These are phyloP conservation scores for Pentamera pediparva DNA, from an alignment of 53 echinoderm and acorn worm genomes.

Conservation along the genomic window DNA sequence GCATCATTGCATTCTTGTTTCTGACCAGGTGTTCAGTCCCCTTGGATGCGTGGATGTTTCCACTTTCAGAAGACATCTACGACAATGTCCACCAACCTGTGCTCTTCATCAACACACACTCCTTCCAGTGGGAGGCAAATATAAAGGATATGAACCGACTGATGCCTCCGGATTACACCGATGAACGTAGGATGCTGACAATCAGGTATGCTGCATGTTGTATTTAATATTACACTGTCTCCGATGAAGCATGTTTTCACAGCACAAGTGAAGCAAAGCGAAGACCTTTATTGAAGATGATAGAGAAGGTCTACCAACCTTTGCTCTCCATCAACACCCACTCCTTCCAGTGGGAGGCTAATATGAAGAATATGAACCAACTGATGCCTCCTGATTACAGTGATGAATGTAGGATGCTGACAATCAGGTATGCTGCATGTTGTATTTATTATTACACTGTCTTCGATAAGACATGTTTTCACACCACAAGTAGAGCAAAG, in stretches of 20 bases:
- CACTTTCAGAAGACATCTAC: slow-evolving; percentile 37
- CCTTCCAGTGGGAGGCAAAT: slow-evolving; percentile 79
- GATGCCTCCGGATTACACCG: slow-evolving; percentile 53
- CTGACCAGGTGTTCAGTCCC: slow-evolving; percentile 70
- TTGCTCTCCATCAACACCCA: slow-evolving; percentile 85
- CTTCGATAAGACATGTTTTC: too few relatives aligned
- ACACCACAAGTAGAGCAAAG: too few relatives aligned
- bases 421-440: slow-evolving; percentile 69
- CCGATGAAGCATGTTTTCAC: too few relatives aligned
- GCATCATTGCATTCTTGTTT: neutral
- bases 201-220: slow-evolving; percentile 67
- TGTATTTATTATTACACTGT: too few relatives aligned
- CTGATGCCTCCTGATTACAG: slow-evolving; percentile 58
- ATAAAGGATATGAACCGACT: slow-evolving; percentile 50
- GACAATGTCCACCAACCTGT: slow-evolving; percentile 67
- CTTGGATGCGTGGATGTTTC: slow-evolving; percentile 81
- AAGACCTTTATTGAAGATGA: too few relatives aligned
- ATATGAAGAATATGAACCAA: slow-evolving; percentile 50
- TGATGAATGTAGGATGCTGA: slow-evolving; percentile 72
- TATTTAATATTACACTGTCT: too few relatives aligned
- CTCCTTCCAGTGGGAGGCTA: slow-evolving; percentile 76
- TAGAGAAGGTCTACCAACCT: slow-evolving; percentile 66
- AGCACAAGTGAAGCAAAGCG: too few relatives aligned
- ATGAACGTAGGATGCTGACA: slow-evolving; percentile 78
- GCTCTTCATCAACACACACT: slow-evolving; percentile 81